phyloP scores from a whole-genome alignment of 1,140 invertebrate genomes.

The Drosophila virilis region DNA sequence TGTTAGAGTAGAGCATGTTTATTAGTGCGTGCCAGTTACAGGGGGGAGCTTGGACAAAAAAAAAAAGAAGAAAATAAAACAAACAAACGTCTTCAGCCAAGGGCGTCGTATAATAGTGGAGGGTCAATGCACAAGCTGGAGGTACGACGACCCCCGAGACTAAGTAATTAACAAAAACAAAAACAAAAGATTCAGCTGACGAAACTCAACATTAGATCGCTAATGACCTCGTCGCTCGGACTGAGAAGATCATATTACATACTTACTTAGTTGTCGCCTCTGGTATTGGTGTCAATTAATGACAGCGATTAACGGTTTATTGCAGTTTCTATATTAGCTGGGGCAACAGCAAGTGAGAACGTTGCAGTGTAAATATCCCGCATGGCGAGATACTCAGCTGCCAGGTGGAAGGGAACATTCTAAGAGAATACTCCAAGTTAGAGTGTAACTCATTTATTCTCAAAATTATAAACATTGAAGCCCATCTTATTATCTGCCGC shows the following conservation, averaged over 20 bases:
- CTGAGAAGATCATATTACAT: constrained; percentile 9
- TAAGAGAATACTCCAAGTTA: too few relatives aligned
- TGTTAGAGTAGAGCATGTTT: background rate
- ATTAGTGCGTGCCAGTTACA: constrained; percentile 33
- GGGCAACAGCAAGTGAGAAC: background rate
- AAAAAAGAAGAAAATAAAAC: background rate
- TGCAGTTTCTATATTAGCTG: background rate
- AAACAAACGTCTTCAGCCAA: constrained; percentile 17
- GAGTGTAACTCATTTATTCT: too few relatives aligned
- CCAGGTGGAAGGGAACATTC: background rate
- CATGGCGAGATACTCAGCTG: background rate
- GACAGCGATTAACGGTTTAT: constrained; percentile 8
- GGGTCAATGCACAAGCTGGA: constrained; percentile 40
- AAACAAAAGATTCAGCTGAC: constrained; percentile 11
- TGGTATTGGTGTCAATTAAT: constrained; percentile 24
- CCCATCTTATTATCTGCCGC: too few relatives aligned
- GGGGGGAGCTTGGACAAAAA: background rate
- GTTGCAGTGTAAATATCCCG: background rate
- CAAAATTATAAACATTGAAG: too few relatives aligned
- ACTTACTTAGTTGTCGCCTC: constrained; percentile 6
- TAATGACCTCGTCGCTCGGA: constrained; percentile 13
- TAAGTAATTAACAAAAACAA: constrained; percentile 32
- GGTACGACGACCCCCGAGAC: constrained; percentile 36
- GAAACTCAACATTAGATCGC: constrained; percentile 22
- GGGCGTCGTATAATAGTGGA: constrained; percentile 25